These are phyloP conservation scores for Onychomys leucogaster DNA, from an alignment of 2,797 vertebrate species.

Conservation along the genomic window DNA sequence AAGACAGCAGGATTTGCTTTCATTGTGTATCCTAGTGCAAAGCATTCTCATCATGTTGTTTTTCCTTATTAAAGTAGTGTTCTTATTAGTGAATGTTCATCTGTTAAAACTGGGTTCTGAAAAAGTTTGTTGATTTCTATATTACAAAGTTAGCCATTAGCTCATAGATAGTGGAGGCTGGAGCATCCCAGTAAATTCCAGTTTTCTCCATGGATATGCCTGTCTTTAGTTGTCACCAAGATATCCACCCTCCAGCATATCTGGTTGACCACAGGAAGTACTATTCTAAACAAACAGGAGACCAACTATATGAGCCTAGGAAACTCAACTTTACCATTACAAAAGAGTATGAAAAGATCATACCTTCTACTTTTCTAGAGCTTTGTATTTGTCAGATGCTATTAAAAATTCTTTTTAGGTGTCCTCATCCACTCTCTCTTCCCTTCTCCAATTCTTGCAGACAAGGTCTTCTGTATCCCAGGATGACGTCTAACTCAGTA, in stretches of 20 bases:
- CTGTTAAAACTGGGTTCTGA: conserved; percentile 46
- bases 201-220: neutral
- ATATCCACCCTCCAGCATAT: neutral
- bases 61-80: conserved; percentile 66
- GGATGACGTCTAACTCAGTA: neutral
- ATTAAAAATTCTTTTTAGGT: neutral
- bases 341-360: neutral
- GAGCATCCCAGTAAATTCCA: neutral
- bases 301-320: neutral
- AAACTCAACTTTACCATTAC: neutral
- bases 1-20: conserved; percentile 70
- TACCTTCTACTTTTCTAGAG: neutral
- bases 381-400: neutral
- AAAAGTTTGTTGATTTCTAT: conserved; percentile 33
- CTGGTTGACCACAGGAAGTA: neutral
- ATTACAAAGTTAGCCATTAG: neutral
- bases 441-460: neutral
- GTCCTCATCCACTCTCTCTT: neutral
- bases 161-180: neutral
- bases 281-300: neutral
- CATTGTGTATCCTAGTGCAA: conserved; percentile 21
- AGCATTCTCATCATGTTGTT: conserved; percentile 47
- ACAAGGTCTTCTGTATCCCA: neutral
- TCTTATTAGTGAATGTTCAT: conserved; percentile 55
- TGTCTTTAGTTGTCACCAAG: neutral